A percentile compares a stretch with the other conserved stretches of the same genome.
These are phyloP conservation scores for Pyrochroa serraticornis DNA, from an alignment of 2,888 invertebrate species.

Conservation along the genomic window DNA sequence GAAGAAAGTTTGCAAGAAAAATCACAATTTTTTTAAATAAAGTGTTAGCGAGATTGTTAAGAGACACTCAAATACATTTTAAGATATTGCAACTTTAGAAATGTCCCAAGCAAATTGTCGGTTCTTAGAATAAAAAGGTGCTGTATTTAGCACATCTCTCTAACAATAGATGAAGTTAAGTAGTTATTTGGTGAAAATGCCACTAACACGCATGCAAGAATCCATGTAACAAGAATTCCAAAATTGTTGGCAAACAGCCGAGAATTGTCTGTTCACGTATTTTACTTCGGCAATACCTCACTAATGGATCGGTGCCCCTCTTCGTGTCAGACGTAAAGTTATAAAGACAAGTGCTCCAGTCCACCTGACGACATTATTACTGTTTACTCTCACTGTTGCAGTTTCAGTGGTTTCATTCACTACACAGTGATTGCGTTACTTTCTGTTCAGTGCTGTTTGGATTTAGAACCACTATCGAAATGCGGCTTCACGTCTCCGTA, in stretches of 20 bases:
- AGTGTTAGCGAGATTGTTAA: no score
- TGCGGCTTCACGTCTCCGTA: constrained; percentile 25
- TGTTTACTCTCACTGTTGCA: constrained; percentile 31
- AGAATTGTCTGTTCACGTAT: constrained; percentile 7
- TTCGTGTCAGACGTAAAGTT: constrained; percentile 16
- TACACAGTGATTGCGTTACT: constrained; percentile 21
- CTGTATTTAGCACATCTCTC: no score
- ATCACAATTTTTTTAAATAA: no score
- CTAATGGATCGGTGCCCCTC: constrained; percentile 20
- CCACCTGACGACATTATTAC: constrained; percentile 28
- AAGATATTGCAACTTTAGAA: no score
- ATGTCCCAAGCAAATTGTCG: no score
- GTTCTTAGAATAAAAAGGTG: no score
- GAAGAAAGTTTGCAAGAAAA: no score
- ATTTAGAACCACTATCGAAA: constrained; percentile 15
- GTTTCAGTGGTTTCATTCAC: constrained; percentile 32
- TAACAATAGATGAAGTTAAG: no score
- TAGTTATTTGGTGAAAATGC: not conserved
- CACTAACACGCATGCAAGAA: constrained; percentile 10
- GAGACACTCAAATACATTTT: no score
- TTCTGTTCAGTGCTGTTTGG: constrained; percentile 24
- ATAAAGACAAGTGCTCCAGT: constrained; percentile 28
- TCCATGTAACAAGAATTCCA: constrained; percentile 5
- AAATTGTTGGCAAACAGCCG: constrained; percentile 15
- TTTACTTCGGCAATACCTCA: constrained; percentile 10